Evolutionary conservation across 2,888 invertebrate species (phyloP).

Genomic region (Stictocephala bisonia): DNA sequence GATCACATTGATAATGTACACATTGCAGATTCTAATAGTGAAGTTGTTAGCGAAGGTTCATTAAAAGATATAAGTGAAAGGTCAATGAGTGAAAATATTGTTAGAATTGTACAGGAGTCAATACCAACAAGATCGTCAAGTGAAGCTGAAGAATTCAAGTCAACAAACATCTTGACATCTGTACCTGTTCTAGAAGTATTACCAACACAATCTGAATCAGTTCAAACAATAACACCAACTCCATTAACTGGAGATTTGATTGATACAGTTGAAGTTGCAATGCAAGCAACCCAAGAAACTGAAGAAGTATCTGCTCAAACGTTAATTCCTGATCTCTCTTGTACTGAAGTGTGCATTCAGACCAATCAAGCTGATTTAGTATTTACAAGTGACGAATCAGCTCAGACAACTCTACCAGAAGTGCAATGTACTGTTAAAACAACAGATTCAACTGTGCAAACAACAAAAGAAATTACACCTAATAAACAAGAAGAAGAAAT

Average conservation of each 20-base stretch:
- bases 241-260: slow-evolving; percentile 62
- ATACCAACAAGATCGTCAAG: slow-evolving; percentile 21
- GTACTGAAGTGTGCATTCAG: slow-evolving; percentile 15
- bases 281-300: slow-evolving; percentile 58
- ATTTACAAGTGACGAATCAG: slow-evolving; percentile 23
- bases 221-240: slow-evolving; percentile 41
- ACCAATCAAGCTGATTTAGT: slow-evolving; percentile 18
- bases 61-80: slow-evolving; percentile 42
- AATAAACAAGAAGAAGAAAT: slow-evolving; percentile 40
- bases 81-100: slow-evolving; percentile 29
- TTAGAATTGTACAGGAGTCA: slow-evolving; percentile 44
- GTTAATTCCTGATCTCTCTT: slow-evolving; percentile 61
- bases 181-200: slow-evolving; percentile 45
- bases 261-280: slow-evolving; percentile 63
- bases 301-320: slow-evolving; percentile 68
- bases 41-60: slow-evolving; percentile 39
- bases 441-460: slow-evolving; percentile 41
- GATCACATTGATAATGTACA: background rate
- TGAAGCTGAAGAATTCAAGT: slow-evolving; percentile 41
- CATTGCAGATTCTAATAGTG: slow-evolving; percentile 23
- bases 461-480: slow-evolving; percentile 9
- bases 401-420: slow-evolving; percentile 37
- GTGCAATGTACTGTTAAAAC: slow-evolving; percentile 34
- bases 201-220: slow-evolving; percentile 43
- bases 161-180: slow-evolving; percentile 34